phyloP scores from a whole-genome alignment of 1,140 invertebrate genomes.

The Hylaeus anthracinus region DNA sequence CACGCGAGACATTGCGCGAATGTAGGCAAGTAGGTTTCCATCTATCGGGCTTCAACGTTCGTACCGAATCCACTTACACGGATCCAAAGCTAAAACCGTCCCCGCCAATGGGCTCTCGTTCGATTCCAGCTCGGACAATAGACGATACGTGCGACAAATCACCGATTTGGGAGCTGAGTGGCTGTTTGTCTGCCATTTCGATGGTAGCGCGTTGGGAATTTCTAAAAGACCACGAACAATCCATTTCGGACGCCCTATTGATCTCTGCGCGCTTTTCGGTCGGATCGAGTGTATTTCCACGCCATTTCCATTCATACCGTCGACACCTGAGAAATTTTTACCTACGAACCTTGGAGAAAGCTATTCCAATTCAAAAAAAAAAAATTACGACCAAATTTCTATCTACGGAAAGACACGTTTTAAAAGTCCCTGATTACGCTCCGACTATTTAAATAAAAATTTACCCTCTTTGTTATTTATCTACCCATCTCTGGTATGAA shows the following conservation, averaged over 20 bases:
- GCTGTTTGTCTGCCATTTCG: not conserved
- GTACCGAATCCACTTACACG: constrained; percentile 37
- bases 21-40: constrained; percentile 66
- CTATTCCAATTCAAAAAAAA: no score
- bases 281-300: not conserved
- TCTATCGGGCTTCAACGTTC: constrained; percentile 37
- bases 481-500: no score
- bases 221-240: constrained; percentile 14
- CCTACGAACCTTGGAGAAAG: no score
- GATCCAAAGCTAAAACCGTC: constrained; percentile 23
- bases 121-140: constrained; percentile 33
- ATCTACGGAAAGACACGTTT: no score
- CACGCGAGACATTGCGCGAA: constrained; percentile 32
- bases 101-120: constrained; percentile 25
- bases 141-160: constrained; percentile 23
- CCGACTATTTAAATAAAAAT: no score
- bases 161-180: constrained; percentile 20
- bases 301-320: not conserved
- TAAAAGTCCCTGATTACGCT: no score
- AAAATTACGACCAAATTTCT: no score
- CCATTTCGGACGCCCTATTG: not conserved
- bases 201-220: constrained; percentile 2
- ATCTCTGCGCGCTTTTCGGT: not conserved
- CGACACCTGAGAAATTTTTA: not conserved
- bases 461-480: no score